Conservation (phyloP, 2,113 vertebrate species). For the Gobiocypris rarus region DNA sequence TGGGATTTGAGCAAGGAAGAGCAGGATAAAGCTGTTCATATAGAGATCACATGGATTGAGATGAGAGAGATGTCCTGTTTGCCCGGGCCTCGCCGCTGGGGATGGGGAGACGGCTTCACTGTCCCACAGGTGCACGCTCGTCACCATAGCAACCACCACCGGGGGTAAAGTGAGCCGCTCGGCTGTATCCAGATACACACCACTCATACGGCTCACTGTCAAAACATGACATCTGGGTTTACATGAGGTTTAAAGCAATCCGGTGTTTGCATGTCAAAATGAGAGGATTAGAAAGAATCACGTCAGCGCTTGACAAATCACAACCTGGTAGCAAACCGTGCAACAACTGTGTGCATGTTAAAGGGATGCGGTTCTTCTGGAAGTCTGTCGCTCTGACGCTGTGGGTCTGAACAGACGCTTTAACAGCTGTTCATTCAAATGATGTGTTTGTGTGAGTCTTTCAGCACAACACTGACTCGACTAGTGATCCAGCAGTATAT, state of each 20-base stretch:
- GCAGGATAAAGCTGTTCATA: background rate
- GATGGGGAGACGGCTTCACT: background rate
- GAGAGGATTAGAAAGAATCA: too few species aligned
- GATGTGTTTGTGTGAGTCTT: too few species aligned
- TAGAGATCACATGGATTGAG: background rate
- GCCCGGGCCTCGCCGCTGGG: background rate
- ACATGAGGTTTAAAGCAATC: background rate
- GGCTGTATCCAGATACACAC: background rate
- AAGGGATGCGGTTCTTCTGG: too few species aligned
- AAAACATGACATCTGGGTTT: background rate
- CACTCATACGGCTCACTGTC: too few species aligned
- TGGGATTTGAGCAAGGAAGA: background rate
- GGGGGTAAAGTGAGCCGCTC: background rate
- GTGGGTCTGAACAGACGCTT: too few species aligned
- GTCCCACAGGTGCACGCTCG: constrained; percentile 38
- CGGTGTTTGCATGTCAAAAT: too few species aligned
- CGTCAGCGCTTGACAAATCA: too few species aligned
- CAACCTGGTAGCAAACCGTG: too few species aligned
- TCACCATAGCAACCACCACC: constrained; percentile 22
- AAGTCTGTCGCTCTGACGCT: too few species aligned
- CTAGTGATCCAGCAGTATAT: background rate
- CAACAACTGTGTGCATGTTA: too few species aligned
- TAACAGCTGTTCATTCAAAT: too few species aligned
- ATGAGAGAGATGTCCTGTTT: background rate
- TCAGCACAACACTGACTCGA: background rate